phyloP scores from a whole-genome alignment of 2,113 vertebrate species.

The Ctenodactylus gundi region DNA sequence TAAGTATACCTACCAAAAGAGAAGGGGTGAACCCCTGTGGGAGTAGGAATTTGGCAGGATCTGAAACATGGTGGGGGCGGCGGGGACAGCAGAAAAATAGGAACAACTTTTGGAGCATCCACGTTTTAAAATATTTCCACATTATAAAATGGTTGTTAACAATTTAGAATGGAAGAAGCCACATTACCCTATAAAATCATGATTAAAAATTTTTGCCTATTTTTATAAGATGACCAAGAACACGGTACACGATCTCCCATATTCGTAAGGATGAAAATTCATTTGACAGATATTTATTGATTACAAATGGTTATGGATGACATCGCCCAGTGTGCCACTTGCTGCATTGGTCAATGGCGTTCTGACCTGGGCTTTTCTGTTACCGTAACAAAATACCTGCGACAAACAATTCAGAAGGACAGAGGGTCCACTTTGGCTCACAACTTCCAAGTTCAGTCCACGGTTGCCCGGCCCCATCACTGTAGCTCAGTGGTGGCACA shows the following conservation, averaged over 20 bases:
- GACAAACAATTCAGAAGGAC: background rate
- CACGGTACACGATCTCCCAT: background rate
- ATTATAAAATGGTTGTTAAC: background rate
- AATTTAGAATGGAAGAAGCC: background rate
- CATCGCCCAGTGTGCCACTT: no score
- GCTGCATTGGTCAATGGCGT: background rate
- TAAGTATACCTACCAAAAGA: background rate
- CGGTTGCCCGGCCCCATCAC: background rate
- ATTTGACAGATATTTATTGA: background rate
- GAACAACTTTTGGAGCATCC: background rate
- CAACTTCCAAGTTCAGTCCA: background rate
- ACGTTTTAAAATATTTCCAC: background rate
- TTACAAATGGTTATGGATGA: no score
- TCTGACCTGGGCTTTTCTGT: background rate
- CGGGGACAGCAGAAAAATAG: background rate
- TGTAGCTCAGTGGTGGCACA: background rate
- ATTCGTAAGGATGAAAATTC: background rate
- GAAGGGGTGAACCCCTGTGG: background rate
- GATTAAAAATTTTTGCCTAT: background rate
- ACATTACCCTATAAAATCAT: background rate
- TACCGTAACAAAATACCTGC: background rate
- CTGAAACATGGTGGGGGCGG: background rate
- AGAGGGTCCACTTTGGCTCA: background rate
- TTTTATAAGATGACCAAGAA: background rate
- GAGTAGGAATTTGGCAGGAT: background rate